Evolutionary conservation across 2,113 vertebrate genomes (phyloP), one percentile per base, ranked within the genome.

Genomic region (Eurystomus gularis): DNA sequence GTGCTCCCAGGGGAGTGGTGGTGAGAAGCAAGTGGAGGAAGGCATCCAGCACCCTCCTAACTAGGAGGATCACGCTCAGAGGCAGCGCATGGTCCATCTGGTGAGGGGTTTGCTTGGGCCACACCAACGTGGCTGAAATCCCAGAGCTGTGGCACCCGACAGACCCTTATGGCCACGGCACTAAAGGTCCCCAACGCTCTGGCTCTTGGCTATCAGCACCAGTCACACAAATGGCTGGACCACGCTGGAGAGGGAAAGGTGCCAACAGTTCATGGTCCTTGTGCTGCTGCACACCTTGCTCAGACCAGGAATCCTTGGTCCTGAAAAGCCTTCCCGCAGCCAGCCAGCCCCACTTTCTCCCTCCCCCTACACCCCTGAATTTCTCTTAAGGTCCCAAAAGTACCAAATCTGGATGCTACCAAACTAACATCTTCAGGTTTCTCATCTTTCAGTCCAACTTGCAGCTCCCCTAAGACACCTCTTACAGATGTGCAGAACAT

Each of bases 51-150:
- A 44, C 73, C 42, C 73, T 46, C 18, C 31, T 8, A 5, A 13
- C 16, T 0, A 4, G 79, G 33, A 54, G 79, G 61, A 5, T 19
- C 0, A 12, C 2, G 14, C 88, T 24, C 49, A 5, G 13, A 11
- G 7, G 5, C 65, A 44, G 37, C 8, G 1, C 42, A 17, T 2
- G 3, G 1, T 20, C 58, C 66, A 1, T 16, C 72, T 46, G 44
- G 23, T 1, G 3, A 11, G 66, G 35, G 58, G 37, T 46, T 29
- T 18, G 68, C 60, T 6, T 13, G 11, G 39, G 20, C 24, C 75
- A 48, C 2, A 1, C 17, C 46, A 12, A 17, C 7, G 4, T 13
- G 54, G 3, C 48, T 20, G 69, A 8, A 46, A 17, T 1, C 1
- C 33, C 39, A 5, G 42, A 28, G 60, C 60, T 4, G 3, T 6